A percentile compares a stretch with the other conserved stretches of the same genome.
Evolutionary conservation across 2,888 invertebrate species (phyloP).

Genomic region (Erebia aethiops): DNA sequence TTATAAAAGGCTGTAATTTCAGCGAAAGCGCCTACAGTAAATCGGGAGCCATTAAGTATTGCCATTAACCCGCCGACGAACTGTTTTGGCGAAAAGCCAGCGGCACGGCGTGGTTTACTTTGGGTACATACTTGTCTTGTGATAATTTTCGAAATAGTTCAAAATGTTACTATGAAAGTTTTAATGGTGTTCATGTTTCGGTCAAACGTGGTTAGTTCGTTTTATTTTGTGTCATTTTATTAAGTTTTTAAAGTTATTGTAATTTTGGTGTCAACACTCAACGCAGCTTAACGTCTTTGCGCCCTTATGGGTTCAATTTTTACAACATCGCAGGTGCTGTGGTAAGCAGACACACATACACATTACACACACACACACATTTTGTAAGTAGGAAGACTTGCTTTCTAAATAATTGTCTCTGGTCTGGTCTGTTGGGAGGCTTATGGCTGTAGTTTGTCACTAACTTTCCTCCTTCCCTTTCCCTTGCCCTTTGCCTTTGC

Average conservation of each 20-base stretch:
- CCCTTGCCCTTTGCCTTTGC: no score
- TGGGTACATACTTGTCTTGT: constrained; percentile 8
- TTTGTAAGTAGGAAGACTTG: no score
- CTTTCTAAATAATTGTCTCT: no score
- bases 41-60: constrained; percentile 39
- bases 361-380: no score
- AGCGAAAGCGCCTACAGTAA: constrained; percentile 34
- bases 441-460: no score
- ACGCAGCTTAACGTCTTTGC: no score
- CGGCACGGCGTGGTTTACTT: constrained; percentile 12
- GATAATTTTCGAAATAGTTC: constrained; percentile 13
- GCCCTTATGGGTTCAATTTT: no score
- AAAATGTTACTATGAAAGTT: constrained; percentile 12
- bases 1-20: constrained; percentile 33
- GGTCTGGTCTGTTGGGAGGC: no score
- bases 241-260: neutral
- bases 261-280: no score
- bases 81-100: constrained; percentile 38
- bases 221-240: neutral
- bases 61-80: constrained; percentile 36
- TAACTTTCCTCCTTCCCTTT: no score
- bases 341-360: no score
- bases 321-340: no score
- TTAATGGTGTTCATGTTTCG: constrained; percentile 1
- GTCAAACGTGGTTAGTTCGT: neutral